These are phyloP conservation scores for Carassius gibelio DNA, from an alignment of 2,113 vertebrate genomes.

Conservation along the genomic window DNA sequence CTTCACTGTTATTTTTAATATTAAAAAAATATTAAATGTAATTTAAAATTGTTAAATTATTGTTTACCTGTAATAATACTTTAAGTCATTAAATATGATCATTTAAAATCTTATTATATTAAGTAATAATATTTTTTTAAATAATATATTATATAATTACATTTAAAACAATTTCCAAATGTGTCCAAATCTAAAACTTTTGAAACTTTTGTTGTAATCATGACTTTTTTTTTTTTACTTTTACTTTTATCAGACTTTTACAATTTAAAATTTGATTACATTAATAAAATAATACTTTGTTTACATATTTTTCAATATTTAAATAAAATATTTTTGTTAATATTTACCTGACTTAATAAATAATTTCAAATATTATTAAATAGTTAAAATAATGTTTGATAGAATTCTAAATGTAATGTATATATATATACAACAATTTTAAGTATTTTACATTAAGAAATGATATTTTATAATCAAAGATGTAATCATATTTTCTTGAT, in stretches of 20 bases:
- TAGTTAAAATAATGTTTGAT: too few species aligned
- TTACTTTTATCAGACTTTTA: neutral
- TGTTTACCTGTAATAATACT: neutral
- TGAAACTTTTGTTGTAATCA: too few species aligned
- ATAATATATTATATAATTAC: too few species aligned
- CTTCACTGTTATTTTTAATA: neutral
- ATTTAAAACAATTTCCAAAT: neutral
- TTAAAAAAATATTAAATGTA: neutral
- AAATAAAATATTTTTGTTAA: neutral
- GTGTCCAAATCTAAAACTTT: too few species aligned
- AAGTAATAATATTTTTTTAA: neutral
- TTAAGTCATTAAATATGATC: neutral
- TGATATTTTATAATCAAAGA: neutral
- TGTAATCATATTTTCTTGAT: neutral
- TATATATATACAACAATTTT: neutral
- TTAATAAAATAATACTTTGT: neutral
- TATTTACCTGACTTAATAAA: too few species aligned
- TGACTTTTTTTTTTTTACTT: too few species aligned
- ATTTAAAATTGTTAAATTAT: neutral
- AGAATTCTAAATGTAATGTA: too few species aligned
- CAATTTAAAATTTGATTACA: neutral
- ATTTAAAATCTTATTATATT: neutral
- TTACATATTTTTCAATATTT: neutral
- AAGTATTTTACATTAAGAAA: neutral
- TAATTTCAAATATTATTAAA: too few species aligned